Percentiles rank a stretch among this genome's conserved stretches.
Conservation (phyloP, 2,113 vertebrate species). For the Petrocephalus microphthalmus region DNA sequence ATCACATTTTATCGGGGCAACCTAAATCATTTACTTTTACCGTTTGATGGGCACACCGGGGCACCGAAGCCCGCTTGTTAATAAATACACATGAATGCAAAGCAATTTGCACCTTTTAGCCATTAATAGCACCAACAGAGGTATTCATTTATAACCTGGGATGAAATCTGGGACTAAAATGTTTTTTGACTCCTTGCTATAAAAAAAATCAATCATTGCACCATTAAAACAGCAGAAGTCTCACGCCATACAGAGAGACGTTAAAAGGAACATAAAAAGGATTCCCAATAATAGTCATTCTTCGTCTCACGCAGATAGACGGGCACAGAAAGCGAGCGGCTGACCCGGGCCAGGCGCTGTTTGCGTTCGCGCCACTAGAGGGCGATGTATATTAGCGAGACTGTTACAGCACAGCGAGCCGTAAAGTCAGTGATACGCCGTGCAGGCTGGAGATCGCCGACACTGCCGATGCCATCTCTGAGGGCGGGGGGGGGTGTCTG, state of each 20-base stretch:
- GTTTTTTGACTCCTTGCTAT: background rate
- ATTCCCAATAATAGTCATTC: background rate
- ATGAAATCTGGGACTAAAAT: background rate
- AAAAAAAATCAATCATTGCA: background rate
- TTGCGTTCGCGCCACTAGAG: background rate
- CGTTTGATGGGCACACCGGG: no score
- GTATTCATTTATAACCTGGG: background rate
- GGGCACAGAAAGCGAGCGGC: background rate
- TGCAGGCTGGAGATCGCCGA: background rate
- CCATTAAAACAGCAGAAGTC: background rate
- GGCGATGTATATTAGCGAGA: background rate
- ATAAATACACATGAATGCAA: background rate
- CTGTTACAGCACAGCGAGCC: background rate
- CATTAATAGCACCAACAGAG: background rate
- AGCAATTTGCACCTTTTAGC: background rate
- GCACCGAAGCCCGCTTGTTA: no score
- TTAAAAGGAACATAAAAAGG: background rate
- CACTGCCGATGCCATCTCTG: background rate
- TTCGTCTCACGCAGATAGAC: background rate
- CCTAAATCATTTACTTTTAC: no score
- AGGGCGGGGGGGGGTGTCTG: background rate
- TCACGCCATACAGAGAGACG: background rate
- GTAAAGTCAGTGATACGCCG: background rate
- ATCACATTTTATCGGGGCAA: no score
- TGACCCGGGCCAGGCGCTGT: background rate